Percentiles rank a stretch among this genome's conserved stretches.
These are phyloP conservation scores for Ostrea edulis DNA, from an alignment of 1,140 invertebrate species.

Conservation along the genomic window DNA sequence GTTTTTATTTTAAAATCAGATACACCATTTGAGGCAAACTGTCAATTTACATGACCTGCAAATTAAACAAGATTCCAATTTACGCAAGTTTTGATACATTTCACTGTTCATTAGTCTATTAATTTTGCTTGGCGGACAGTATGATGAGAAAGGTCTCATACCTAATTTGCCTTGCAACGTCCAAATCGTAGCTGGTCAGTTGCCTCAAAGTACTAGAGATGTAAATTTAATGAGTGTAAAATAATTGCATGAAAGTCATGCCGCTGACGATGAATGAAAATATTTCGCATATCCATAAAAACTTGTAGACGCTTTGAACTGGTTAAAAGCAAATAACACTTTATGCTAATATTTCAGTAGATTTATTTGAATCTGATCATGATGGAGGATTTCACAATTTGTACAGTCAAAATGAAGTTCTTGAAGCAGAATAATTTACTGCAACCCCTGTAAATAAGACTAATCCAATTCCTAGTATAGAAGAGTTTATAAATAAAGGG, in stretches of 20 bases:
- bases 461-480: background rate
- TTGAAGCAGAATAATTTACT: background rate
- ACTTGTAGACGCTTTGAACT: slow-evolving; percentile 44
- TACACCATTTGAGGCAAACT: too few species aligned
- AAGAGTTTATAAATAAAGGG: background rate
- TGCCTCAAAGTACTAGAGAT: background rate
- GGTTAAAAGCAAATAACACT: slow-evolving; percentile 59
- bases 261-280: background rate
- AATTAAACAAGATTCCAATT: too few species aligned
- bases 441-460: background rate
- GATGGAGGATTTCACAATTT: background rate
- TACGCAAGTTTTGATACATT: too few species aligned
- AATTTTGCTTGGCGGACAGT: slow-evolving; percentile 48
- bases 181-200: background rate
- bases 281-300: background rate
- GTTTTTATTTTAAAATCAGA: too few species aligned
- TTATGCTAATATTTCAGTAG: slow-evolving; percentile 5
- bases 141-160: slow-evolving; percentile 33
- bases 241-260: background rate
- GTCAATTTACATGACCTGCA: too few species aligned
- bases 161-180: slow-evolving; percentile 47
- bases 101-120: background rate
- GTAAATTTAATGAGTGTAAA: background rate
- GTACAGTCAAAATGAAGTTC: background rate
- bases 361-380: slow-evolving; percentile 12